These are phyloP conservation scores for Heliconius nattereri DNA, from an alignment of 1,140 invertebrate genomes.

Conservation along the genomic window DNA sequence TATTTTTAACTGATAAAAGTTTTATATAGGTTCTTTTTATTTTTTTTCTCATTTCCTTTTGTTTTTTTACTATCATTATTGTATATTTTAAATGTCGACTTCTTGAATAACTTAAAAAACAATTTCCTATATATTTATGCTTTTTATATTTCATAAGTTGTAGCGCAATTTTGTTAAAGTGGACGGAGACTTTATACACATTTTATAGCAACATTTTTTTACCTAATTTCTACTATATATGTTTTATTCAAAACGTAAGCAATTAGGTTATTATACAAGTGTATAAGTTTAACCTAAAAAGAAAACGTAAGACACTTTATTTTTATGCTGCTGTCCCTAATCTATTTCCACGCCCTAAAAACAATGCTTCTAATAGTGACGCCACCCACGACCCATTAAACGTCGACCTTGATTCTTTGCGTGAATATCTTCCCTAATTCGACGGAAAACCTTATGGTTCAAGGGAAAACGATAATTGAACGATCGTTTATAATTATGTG, in stretches of 20 bases:
- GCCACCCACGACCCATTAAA: conserved; percentile 46
- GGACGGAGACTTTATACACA: too few species aligned
- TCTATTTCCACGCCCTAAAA: conserved; percentile 43
- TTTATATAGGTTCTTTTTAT: neutral
- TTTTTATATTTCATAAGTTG: neutral
- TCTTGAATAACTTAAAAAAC: too few species aligned
- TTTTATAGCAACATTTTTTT: too few species aligned
- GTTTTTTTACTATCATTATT: too few species aligned
- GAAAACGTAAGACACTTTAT: neutral
- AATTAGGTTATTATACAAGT: neutral
- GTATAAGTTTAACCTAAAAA: neutral
- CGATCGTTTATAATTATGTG: too few species aligned
- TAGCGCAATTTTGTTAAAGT: neutral
- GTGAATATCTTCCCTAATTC: conserved; percentile 63
- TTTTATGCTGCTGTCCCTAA: neutral
- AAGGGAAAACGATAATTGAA: neutral
- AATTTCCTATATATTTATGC: too few species aligned
- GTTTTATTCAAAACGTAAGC: neutral
- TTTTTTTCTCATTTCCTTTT: neutral
- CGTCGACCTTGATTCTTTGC: conserved; percentile 57
- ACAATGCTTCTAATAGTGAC: conserved; percentile 41
- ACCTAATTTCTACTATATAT: too few species aligned
- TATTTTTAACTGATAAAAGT: conserved; percentile 1
- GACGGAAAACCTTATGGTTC: conserved; percentile 39
- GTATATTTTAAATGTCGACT: too few species aligned